Base-by-base conservation (phyloP, 1,140 invertebrate species). In the Latrodectus geometricus region DNA sequence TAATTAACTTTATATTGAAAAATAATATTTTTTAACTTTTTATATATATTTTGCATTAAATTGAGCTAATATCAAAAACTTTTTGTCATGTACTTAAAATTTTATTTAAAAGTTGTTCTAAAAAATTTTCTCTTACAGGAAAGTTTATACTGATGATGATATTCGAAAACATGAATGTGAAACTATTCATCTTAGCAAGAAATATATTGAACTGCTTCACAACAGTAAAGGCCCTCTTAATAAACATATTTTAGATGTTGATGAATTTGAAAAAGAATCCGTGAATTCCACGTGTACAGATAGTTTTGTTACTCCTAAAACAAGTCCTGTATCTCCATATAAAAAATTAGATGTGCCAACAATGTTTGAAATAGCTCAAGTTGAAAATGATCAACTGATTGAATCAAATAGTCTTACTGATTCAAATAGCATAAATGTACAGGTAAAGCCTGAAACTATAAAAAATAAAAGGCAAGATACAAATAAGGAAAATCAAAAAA, bases 161-260 rank as follows among this genome's bases (percentile, higher is more conserved):
- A 86, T 88, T 49, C 81, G 87, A 35, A 88, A 86, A 75, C 48
- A 86, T 75, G 87, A 88, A 69, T 88, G 82, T 88, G 87, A 88
- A 82, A 78, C 79, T 52, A 54, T 88, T 54, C 69, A 86, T 21
- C 52, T 88, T 14, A 81, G 87, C 65, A 86, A 86, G 50, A 88
- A 79, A 52, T 86, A 77, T 68, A 68, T 68, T 74, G 77, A 87
- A 72, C 56, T 86, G 35, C 9, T 68, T 12, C 20, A 49, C 20
- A 66, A 88, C 17, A 80, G 84, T 20, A 82, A 76, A 56, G 56
- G 50, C 12, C 69, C 65, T 52, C 15, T 77, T 8, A 84, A 78
- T 69, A 85, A 88, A 14, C 78, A 85, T 86, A 77, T 75, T 77
- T 65, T 85, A 69, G 87, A 88, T 35, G 73, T 76, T 21, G 76